Base-by-base conservation (phyloP, 2,113 vertebrate species). In the Colius striatus region DNA sequence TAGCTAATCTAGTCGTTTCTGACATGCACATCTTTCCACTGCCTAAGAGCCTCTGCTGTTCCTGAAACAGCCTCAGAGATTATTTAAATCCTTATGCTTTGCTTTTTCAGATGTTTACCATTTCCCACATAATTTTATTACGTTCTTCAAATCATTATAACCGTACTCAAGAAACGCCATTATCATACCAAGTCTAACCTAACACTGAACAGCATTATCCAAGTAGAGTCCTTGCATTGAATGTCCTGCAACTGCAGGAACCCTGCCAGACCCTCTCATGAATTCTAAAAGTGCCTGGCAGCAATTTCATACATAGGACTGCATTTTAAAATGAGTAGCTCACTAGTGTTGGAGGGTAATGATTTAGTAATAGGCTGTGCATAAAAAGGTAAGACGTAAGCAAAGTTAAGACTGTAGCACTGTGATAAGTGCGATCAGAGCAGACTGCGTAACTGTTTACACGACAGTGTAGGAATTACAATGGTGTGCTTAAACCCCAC, bases 1-100 rank as follows among this genome's bases (percentile, higher is more conserved):
- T 51, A 38, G 47, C 66, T 92, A 66, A 95, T 93, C 34, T 95
- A 70, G 66, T 89, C 2, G 82, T 70, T 95, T 89, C 89, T 95
- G 81, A 85, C 73, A 82, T 89, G 66, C 2, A 5, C 58, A 82
- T 91, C 58, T 73, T 94, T 76, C 77, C 54, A 26, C 41, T 51
- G 84, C 70, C 73, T 60, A 55, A 87, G 57, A 0, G 0, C 23
- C 32, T 78, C 77, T 43, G 74, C 62, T 70, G 29, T 17, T 87
- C 71, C 38, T 85, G 87, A 91, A 95, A 65, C 26, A 79, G 77
- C 45, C 62, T 91, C 84, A 82, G 78, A 96, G 87, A 87, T 73
- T 13, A 91, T 86, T 90, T 87, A 82, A 92, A 95, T 73, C 54
- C 48, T 90, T 74, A 66, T 18, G 45, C 57, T 89, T 91, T 75